These are phyloP conservation scores for Stomatorhinus ivindoensis DNA, from an alignment of 2,113 vertebrate genomes.

Conservation along the genomic window DNA sequence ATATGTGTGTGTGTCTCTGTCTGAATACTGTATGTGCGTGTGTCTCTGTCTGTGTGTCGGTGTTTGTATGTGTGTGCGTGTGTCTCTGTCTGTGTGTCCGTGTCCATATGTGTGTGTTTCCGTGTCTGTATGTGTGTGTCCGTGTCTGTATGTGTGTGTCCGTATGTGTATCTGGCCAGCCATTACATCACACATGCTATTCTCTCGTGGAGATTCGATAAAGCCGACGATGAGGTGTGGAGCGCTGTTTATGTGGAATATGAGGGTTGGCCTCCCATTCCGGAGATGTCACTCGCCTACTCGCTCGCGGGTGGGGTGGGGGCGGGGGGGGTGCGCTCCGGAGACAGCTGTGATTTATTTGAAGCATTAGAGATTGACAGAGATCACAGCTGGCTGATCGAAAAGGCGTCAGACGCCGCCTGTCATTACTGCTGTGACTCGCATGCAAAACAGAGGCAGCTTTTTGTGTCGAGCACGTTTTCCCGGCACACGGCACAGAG, in stretches of 20 bases:
- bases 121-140: too few relatives aligned
- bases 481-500: not conserved
- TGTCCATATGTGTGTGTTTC: too few relatives aligned
- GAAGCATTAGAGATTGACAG: slow-evolving; percentile 10
- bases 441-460: not conserved
- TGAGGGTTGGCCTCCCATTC: not conserved
- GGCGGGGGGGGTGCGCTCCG: not conserved
- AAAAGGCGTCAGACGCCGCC: not conserved
- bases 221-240: not conserved
- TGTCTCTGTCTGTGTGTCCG: not conserved
- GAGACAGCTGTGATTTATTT: slow-evolving; percentile 19
- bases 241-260: not conserved
- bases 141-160: not conserved
- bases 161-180: not conserved
- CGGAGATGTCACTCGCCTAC: too few relatives aligned
- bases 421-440: not conserved
- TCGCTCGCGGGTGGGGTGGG: not conserved
- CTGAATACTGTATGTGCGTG: not conserved
- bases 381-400: slow-evolving; percentile 12
- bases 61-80: not conserved
- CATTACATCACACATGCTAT: not conserved
- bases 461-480: not conserved
- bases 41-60: not conserved
- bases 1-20: not conserved
- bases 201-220: slow-evolving; percentile 3